Conservation (phyloP, 2,797 vertebrate species). For the Tinamus major region DNA sequence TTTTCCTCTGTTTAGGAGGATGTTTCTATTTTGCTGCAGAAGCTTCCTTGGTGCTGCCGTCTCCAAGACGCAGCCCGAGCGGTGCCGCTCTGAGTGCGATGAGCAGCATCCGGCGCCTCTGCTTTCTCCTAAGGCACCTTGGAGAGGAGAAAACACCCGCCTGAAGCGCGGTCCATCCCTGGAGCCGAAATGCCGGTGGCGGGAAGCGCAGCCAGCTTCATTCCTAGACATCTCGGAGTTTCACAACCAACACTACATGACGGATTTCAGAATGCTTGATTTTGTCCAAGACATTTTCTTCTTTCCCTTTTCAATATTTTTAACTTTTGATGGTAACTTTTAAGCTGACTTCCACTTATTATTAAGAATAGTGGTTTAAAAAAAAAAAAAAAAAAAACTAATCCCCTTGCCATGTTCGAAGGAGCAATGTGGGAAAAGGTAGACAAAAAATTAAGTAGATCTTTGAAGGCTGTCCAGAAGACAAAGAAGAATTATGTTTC, state of each 20-base stretch:
- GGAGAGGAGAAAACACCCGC: neutral
- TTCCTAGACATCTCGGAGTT: neutral
- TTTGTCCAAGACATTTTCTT: neutral
- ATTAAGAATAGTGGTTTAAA: neutral
- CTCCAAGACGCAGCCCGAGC: neutral
- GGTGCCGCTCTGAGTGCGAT: neutral
- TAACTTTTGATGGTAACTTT: neutral
- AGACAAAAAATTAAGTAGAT: conserved; percentile 15
- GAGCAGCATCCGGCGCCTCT: neutral
- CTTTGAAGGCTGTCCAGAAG: conserved; percentile 43
- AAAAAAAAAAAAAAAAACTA: conserved; percentile 49
- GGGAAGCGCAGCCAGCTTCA: neutral
- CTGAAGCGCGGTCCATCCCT: neutral
- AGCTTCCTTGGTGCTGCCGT: neutral
- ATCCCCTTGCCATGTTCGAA: neutral
- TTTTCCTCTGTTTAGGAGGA: neutral
- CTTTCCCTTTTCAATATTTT: neutral
- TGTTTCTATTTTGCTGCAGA: neutral
- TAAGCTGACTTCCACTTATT: neutral
- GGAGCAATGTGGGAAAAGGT: neutral
- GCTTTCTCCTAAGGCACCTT: neutral
- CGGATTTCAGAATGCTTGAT: neutral
- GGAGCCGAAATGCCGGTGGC: neutral
- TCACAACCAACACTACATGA: neutral
- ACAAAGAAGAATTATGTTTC: neutral